Evolutionary conservation across 2,888 invertebrate species (phyloP).

Genomic region (Drosophila eohydei): DNA sequence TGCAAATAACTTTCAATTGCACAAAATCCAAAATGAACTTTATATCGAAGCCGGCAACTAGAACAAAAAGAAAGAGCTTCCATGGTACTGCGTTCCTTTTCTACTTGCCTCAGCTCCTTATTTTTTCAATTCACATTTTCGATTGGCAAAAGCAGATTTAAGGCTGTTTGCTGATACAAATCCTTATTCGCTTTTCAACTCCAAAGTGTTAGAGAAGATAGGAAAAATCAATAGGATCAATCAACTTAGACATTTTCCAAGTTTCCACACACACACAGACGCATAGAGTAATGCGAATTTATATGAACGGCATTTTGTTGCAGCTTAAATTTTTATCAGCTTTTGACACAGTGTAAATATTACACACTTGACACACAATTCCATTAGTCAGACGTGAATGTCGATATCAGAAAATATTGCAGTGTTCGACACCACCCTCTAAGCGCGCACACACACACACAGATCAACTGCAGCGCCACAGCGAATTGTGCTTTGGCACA

Average conservation of each 20-base stretch:
- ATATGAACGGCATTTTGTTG: slow-evolving; percentile 66
- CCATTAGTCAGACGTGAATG: slow-evolving; percentile 74
- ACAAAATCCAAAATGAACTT: slow-evolving; percentile 1
- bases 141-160: slow-evolving; percentile 22
- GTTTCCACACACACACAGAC: slow-evolving; percentile 10
- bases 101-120: background rate
- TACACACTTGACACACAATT: slow-evolving; percentile 81
- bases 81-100: background rate
- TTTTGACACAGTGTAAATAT: slow-evolving; percentile 81
- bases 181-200: slow-evolving; percentile 33
- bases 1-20: slow-evolving; percentile 8
- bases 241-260: slow-evolving; percentile 55
- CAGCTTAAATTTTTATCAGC: slow-evolving; percentile 80
- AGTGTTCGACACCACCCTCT: slow-evolving; percentile 20
- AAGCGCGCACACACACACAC: background rate
- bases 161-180: slow-evolving; percentile 39
- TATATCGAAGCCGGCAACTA: background rate
- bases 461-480: slow-evolving; percentile 30
- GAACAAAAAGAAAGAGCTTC: background rate
- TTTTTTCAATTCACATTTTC: slow-evolving; percentile 22
- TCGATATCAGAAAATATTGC: slow-evolving; percentile 73
- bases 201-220: slow-evolving; percentile 32
- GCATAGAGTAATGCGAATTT: slow-evolving; percentile 41
- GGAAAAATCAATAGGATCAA: slow-evolving; percentile 77
- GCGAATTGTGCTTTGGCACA: slow-evolving; percentile 62